phyloP scores from a whole-genome alignment of 2,797 vertebrate genomes.

The Potorous gilbertii region DNA sequence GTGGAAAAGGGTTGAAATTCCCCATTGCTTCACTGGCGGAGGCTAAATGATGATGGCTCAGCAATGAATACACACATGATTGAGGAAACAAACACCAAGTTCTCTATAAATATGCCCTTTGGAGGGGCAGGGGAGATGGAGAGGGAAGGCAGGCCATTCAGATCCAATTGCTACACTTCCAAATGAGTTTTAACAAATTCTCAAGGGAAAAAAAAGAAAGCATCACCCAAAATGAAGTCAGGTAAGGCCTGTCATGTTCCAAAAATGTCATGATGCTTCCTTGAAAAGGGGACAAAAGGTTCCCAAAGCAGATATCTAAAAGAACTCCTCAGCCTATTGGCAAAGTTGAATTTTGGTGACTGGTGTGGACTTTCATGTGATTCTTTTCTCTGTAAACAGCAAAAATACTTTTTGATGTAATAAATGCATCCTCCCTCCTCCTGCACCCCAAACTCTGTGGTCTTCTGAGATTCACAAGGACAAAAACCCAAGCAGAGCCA shows the following conservation, averaged over 20 bases:
- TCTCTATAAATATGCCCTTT: slow-evolving; percentile 47
- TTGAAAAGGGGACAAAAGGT: slow-evolving; percentile 72
- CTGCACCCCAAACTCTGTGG: slow-evolving; percentile 34
- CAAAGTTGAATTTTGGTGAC: slow-evolving; percentile 12
- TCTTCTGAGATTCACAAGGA: neutral
- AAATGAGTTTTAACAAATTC: slow-evolving; percentile 66
- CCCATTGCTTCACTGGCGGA: slow-evolving; percentile 19
- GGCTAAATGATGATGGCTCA: slow-evolving; percentile 41
- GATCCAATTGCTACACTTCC: slow-evolving; percentile 41
- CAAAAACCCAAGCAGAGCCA: neutral
- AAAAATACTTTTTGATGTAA: slow-evolving; percentile 30
- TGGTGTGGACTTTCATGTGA: slow-evolving; percentile 60
- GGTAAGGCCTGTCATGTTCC: slow-evolving; percentile 57
- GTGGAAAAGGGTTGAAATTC: slow-evolving; percentile 45
- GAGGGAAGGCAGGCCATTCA: slow-evolving; percentile 14
- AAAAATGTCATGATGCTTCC: slow-evolving; percentile 74
- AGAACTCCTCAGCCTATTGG: slow-evolving; percentile 62
- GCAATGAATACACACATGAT: slow-evolving; percentile 42
- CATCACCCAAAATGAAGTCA: slow-evolving; percentile 65
- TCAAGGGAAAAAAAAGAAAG: slow-evolving; percentile 40
- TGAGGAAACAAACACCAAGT: slow-evolving; percentile 52
- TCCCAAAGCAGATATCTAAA: slow-evolving; percentile 55
- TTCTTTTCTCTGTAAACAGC: slow-evolving; percentile 73
- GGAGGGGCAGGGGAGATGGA: neutral
- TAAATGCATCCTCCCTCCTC: neutral